Conservation (phyloP, 2,113 vertebrate species). For the Pristiophorus japonicus region DNA sequence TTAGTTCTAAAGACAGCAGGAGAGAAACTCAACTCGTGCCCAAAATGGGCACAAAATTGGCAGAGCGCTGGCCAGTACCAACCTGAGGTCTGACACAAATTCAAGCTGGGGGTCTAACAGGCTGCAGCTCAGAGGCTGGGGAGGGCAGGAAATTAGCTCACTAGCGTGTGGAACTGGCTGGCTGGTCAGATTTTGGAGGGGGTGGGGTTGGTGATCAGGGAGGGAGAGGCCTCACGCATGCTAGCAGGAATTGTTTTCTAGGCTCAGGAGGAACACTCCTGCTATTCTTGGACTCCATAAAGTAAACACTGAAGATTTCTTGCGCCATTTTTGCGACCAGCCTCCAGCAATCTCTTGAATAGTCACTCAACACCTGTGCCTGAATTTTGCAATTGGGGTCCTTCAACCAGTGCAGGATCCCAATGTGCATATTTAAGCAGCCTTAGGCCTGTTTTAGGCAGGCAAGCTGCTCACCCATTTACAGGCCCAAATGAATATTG, state of each 20-base stretch:
- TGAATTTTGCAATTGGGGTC: not conserved
- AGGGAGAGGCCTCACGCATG: not conserved
- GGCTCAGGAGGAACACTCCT: not conserved
- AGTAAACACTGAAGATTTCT: not conserved
- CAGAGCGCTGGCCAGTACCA: not conserved
- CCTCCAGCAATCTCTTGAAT: not conserved
- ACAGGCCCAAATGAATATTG: not conserved
- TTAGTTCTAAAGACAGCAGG: no score
- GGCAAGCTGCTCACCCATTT: not conserved
- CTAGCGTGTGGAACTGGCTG: no score
- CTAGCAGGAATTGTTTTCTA: not conserved
- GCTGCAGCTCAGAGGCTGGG: no score
- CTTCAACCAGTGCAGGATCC: not conserved
- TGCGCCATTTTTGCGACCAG: not conserved
- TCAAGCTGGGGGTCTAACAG: no score
- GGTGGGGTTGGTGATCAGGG: not conserved
- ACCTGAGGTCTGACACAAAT: no score
- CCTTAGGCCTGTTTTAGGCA: not conserved
- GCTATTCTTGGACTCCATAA: not conserved
- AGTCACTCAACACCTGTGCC: not conserved
- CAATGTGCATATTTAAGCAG: not conserved
- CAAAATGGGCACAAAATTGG: not conserved
- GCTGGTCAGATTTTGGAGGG: no score
- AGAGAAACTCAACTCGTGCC: not conserved
- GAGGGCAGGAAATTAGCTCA: no score